A percentile compares a stretch with the other conserved stretches of the same genome.
Evolutionary conservation across 2,797 vertebrate species (phyloP).

Genomic region (Atherinosoma microstoma): DNA sequence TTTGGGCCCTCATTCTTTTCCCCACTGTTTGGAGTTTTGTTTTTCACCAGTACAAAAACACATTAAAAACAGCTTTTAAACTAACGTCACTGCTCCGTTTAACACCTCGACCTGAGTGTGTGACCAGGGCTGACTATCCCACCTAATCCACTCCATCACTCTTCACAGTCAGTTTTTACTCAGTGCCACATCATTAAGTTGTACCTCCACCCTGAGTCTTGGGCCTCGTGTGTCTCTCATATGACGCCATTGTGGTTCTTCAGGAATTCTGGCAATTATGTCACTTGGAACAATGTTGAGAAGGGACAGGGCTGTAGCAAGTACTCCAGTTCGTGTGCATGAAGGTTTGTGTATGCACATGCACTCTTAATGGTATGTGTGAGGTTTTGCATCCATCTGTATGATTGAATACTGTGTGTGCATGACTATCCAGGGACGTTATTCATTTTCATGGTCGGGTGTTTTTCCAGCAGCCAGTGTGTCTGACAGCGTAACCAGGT

Average conservation of each 20-base stretch:
- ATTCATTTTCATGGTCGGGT: slow-evolving; percentile 62
- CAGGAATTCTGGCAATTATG: slow-evolving; percentile 54
- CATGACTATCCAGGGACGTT: slow-evolving; percentile 53
- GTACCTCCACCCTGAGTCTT: slow-evolving; percentile 45
- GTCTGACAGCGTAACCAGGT: slow-evolving; percentile 71
- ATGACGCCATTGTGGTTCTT: slow-evolving; percentile 70
- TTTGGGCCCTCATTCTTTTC: background rate
- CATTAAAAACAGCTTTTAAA: slow-evolving; percentile 18
- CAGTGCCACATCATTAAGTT: slow-evolving; percentile 55
- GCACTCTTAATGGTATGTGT: slow-evolving; percentile 19
- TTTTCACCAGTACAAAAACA: slow-evolving; percentile 47
- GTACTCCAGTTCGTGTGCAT: slow-evolving; percentile 29
- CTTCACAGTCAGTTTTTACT: slow-evolving; percentile 41
- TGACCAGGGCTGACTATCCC: slow-evolving; percentile 25
- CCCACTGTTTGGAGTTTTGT: slow-evolving; percentile 36
- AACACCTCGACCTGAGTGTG: slow-evolving; percentile 8
- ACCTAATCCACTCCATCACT: slow-evolving; percentile 39
- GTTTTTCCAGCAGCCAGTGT: slow-evolving; percentile 62
- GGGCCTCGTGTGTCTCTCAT: slow-evolving; percentile 33
- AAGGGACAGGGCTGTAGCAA: slow-evolving; percentile 29
- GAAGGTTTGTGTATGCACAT: background rate
- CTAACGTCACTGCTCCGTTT: slow-evolving; percentile 25
- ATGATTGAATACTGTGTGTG: slow-evolving; percentile 55
- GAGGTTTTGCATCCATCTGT: slow-evolving; percentile 21
- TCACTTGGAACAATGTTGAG: slow-evolving; percentile 48